phyloP scores from a whole-genome alignment of 1,140 invertebrate genomes.

The Leguminivora glycinivorella region DNA sequence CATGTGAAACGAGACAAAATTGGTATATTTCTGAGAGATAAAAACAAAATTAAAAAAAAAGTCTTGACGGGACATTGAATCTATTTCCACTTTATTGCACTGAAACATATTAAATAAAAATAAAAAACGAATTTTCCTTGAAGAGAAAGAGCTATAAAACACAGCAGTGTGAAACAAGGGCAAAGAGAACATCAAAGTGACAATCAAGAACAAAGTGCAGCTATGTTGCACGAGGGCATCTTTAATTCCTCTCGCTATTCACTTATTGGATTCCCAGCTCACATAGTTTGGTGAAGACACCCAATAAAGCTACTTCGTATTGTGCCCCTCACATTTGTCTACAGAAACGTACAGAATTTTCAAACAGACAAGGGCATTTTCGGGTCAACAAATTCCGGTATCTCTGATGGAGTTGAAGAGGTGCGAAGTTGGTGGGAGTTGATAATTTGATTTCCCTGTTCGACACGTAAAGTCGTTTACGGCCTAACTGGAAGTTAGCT shows the following conservation, averaged over 20 bases:
- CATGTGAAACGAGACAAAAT: too few species aligned
- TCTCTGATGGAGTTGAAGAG: slow-evolving; percentile 53
- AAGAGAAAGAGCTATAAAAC: slow-evolving; percentile 9
- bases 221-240: slow-evolving; percentile 49
- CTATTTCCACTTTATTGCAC: neutral
- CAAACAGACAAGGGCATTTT: slow-evolving; percentile 58
- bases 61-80: neutral
- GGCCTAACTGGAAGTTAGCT: slow-evolving; percentile 63
- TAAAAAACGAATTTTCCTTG: neutral
- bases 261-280: slow-evolving; percentile 72
- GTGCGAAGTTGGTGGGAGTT: slow-evolving; percentile 65
- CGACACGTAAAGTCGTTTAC: slow-evolving; percentile 74
- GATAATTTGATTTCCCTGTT: slow-evolving; percentile 76
- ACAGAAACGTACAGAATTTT: slow-evolving; percentile 65
- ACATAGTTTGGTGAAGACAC: slow-evolving; percentile 66
- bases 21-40: too few species aligned
- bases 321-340: slow-evolving; percentile 60
- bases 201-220: slow-evolving; percentile 47
- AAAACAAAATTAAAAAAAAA: neutral
- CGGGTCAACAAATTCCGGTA: slow-evolving; percentile 57
- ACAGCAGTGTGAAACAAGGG: slow-evolving; percentile 18
- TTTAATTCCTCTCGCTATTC: slow-evolving; percentile 65
- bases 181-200: slow-evolving; percentile 53
- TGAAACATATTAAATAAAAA: slow-evolving; percentile 24
- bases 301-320: slow-evolving; percentile 71